phyloP scores from a whole-genome alignment of 2,113 vertebrate species.

The Pangasianodon hypophthalmus region DNA sequence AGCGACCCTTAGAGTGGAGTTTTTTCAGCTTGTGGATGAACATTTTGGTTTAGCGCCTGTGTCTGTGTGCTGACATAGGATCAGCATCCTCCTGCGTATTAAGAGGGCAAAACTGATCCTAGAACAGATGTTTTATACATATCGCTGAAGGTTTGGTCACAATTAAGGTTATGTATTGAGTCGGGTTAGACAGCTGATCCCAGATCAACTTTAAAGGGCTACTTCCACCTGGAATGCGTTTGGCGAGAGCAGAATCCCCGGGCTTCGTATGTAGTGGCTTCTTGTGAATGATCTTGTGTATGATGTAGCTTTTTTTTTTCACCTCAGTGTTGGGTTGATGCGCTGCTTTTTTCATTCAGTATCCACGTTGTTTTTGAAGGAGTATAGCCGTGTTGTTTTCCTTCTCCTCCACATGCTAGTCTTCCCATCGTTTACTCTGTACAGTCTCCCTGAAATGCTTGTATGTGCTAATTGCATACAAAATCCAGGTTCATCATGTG shows the following conservation, averaged over 20 bases:
- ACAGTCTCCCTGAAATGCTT: slow-evolving; percentile 2
- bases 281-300: slow-evolving; percentile 10
- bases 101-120: neutral
- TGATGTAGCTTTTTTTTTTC: slow-evolving; percentile 33
- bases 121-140: neutral
- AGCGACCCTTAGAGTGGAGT: neutral
- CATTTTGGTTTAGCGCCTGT: neutral
- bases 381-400: slow-evolving; percentile 17
- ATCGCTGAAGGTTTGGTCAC: neutral
- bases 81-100: neutral
- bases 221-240: slow-evolving; percentile 1
- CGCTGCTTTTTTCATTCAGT: slow-evolving; percentile 35
- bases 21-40: neutral
- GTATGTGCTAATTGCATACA: slow-evolving; percentile 8
- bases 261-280: slow-evolving; percentile 36
- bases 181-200: slow-evolving; percentile 4
- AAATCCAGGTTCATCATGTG: slow-evolving; percentile 20
- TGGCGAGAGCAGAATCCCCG: slow-evolving; percentile 14
- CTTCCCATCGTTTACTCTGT: slow-evolving; percentile 37
- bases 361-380: neutral
- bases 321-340: slow-evolving; percentile 20
- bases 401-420: slow-evolving; percentile 14
- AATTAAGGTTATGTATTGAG: neutral
- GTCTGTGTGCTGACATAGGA: neutral
- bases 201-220: slow-evolving; percentile 44